A percentile compares a stretch with the other conserved stretches of the same genome.
phyloP scores from a whole-genome alignment of 1,140 invertebrate species.

The Pseudoatta argentina region DNA sequence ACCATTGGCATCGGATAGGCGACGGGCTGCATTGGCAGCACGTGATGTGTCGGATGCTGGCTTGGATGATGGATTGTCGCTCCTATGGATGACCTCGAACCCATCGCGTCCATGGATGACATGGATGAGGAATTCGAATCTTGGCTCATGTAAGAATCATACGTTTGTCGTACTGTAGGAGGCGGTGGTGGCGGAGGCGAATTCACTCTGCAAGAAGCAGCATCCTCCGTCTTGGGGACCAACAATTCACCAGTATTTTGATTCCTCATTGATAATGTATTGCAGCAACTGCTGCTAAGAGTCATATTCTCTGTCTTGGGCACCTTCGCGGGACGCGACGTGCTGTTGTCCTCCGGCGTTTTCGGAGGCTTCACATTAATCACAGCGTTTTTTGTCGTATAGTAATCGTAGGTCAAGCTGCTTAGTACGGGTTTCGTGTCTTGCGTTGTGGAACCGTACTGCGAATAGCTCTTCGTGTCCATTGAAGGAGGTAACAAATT shows the following conservation, averaged over 20 bases:
- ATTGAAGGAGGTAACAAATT: slow-evolving; percentile 83
- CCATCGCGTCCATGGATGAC: slow-evolving; percentile 91
- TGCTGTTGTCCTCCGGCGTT: slow-evolving; percentile 83
- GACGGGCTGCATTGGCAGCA: slow-evolving; percentile 84
- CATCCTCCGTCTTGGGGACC: slow-evolving; percentile 89
- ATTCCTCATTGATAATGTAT: slow-evolving; percentile 84
- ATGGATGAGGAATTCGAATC: slow-evolving; percentile 91
- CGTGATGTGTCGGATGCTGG: slow-evolving; percentile 83
- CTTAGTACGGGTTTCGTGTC: slow-evolving; percentile 83
- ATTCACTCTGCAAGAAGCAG: slow-evolving; percentile 83
- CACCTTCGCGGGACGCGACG: slow-evolving; percentile 79
- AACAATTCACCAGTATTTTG: slow-evolving; percentile 86
- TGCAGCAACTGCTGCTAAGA: slow-evolving; percentile 85
- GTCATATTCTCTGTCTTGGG: slow-evolving; percentile 86
- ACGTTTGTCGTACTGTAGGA: slow-evolving; percentile 84
- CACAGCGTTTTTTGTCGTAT: slow-evolving; percentile 78
- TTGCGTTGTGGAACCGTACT: slow-evolving; percentile 79
- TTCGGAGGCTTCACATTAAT: slow-evolving; percentile 88
- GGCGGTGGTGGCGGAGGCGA: slow-evolving; percentile 85
- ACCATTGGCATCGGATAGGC: slow-evolving; percentile 85
- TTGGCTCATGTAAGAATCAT: slow-evolving; percentile 89
- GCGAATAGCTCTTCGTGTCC: slow-evolving; percentile 83
- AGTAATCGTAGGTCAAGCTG: slow-evolving; percentile 85
- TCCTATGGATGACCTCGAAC: slow-evolving; percentile 83
- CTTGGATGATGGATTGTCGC: slow-evolving; percentile 83